Conservation (phyloP, 64 coral and sea anemone genomes). For the Porites australiensis region DNA sequence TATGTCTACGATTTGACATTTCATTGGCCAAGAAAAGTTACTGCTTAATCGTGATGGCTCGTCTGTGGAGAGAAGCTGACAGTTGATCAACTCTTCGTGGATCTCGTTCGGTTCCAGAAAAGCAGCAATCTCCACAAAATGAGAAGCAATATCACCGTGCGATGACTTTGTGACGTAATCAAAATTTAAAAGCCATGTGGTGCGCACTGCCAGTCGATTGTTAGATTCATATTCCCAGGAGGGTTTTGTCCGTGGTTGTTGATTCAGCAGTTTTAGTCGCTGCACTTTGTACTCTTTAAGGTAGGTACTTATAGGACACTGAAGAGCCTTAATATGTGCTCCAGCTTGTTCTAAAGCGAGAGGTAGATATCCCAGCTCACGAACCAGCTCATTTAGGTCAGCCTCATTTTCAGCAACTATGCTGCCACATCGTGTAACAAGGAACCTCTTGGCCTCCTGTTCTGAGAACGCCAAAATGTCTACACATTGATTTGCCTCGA, state of each 20-base stretch:
- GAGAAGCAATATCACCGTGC: not conserved
- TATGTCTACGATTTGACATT: not conserved
- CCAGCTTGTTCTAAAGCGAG: slow-evolving; percentile 6
- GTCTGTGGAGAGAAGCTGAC: not conserved
- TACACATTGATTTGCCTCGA: no score
- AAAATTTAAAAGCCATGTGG: not conserved
- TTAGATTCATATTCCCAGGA: slow-evolving; percentile 29
- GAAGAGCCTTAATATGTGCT: no score
- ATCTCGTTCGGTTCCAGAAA: slow-evolving; percentile 27
- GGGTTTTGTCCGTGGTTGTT: slow-evolving; percentile 28
- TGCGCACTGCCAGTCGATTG: slow-evolving; percentile 54
- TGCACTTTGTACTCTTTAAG: no score
- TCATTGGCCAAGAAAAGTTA: not conserved
- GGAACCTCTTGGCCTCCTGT: no score
- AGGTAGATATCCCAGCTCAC: slow-evolving; percentile 40
- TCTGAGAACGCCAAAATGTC: no score
- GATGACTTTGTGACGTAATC: slow-evolving; percentile 8
- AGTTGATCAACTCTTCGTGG: slow-evolving; percentile 25
- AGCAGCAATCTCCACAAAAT: not conserved
- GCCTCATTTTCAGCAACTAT: not conserved
- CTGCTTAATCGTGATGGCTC: not conserved
- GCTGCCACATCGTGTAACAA: no score
- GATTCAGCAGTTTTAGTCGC: no score
- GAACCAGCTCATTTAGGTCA: not conserved
- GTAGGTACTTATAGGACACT: no score